Conservation (phyloP, 2,113 vertebrate species). For the Thryonomys swinderianus region DNA sequence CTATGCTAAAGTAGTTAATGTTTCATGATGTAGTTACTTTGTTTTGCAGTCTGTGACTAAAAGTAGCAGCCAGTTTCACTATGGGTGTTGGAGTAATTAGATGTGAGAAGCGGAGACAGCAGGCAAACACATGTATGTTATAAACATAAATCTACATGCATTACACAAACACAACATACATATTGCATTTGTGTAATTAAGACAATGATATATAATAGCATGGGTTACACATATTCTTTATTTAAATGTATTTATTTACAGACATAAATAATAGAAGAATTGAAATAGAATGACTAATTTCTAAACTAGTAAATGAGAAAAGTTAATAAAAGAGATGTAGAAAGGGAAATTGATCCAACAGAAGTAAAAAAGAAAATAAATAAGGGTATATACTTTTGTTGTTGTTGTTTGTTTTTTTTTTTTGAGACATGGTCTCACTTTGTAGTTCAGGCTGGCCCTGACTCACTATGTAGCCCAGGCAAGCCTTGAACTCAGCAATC, state of each 20-base stretch:
- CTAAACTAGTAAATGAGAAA: neutral
- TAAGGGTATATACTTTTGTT: neutral
- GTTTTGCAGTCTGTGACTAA: neutral
- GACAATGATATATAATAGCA: neutral
- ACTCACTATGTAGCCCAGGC: no score
- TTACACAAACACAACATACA: neutral
- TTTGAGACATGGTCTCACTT: no score
- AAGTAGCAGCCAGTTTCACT: conserved; percentile 11
- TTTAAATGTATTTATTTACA: neutral
- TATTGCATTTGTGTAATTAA: neutral
- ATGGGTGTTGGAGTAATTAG: neutral
- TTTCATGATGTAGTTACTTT: neutral
- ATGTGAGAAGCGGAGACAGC: neutral
- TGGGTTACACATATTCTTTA: neutral
- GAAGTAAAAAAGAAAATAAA: neutral
- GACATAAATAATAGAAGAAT: neutral
- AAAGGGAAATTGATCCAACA: neutral
- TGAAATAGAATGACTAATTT: neutral
- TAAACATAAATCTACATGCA: neutral
- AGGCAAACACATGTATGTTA: neutral
- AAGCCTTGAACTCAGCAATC: no score
- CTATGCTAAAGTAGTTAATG: neutral
- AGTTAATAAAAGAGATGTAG: neutral
- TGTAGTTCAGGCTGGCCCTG: no score
- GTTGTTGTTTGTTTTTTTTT: no score